Conservation (phyloP, 2,888 invertebrate genomes). For the Drosophila stalkeri region DNA sequence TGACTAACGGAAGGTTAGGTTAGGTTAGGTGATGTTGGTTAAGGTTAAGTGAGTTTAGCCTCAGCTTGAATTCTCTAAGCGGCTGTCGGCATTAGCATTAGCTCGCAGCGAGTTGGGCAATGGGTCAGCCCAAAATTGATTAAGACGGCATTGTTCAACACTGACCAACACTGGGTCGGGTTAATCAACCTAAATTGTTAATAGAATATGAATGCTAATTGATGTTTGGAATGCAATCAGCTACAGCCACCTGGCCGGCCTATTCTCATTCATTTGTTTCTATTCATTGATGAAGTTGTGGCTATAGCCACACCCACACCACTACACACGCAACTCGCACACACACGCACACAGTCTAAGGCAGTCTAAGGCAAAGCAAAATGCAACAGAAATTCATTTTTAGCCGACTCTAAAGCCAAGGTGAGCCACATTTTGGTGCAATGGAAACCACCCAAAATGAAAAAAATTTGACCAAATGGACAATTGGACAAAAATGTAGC, state of each 20-base stretch:
- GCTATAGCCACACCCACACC: slow-evolving; percentile 41
- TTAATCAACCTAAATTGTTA: slow-evolving; percentile 38
- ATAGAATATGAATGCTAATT: slow-evolving; percentile 42
- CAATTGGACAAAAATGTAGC: slow-evolving; percentile 38
- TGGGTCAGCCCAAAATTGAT: slow-evolving; percentile 14
- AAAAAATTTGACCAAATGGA: slow-evolving; percentile 18
- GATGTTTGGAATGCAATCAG: slow-evolving; percentile 57
- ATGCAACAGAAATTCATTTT: slow-evolving; percentile 35
- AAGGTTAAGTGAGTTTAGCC: slow-evolving; percentile 8
- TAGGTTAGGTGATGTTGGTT: neutral
- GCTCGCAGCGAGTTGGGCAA: neutral
- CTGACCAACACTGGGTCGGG: slow-evolving; percentile 25
- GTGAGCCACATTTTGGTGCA: slow-evolving; percentile 71
- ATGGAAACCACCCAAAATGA: slow-evolving; percentile 37
- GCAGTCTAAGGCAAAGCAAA: slow-evolving; percentile 14
- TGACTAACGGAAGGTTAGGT: slow-evolving; percentile 2
- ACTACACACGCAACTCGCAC: slow-evolving; percentile 21
- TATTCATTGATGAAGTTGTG: slow-evolving; percentile 70
- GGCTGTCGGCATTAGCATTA: slow-evolving; percentile 1
- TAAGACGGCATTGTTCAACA: slow-evolving; percentile 19
- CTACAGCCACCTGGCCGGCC: slow-evolving; percentile 57
- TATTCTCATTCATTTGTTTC: slow-evolving; percentile 63
- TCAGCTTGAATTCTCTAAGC: neutral
- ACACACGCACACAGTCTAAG: slow-evolving; percentile 32
- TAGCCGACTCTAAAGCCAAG: slow-evolving; percentile 49